A percentile compares a stretch with the other conserved stretches of the same genome.
Conservation (phyloP, 2,113 vertebrate genomes). For the Actinemys pallida region DNA sequence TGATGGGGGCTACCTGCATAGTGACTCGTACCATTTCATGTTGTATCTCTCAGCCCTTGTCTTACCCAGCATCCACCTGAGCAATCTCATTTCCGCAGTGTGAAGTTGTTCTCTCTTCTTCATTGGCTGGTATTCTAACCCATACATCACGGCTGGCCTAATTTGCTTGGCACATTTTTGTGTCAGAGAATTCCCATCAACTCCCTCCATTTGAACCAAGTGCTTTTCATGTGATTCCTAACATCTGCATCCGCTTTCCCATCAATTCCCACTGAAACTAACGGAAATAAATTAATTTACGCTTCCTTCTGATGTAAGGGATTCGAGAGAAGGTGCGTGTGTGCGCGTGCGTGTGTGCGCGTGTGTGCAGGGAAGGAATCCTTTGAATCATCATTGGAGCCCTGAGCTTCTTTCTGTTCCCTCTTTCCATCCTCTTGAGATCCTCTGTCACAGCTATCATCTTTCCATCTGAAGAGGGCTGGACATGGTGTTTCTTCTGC, state of each 20-base stretch:
- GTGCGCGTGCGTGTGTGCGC: too few relatives aligned
- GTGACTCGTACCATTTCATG: too few relatives aligned
- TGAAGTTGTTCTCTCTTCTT: background rate
- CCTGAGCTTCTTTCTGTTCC: background rate
- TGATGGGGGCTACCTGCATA: too few relatives aligned
- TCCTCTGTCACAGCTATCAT: background rate
- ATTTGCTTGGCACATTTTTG: background rate
- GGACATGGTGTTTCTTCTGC: background rate
- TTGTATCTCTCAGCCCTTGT: too few relatives aligned
- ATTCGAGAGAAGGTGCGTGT: background rate
- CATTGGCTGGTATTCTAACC: background rate
- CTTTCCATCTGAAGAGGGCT: background rate
- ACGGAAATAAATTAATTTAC: background rate
- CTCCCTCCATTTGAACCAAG: background rate
- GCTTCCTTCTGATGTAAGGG: constrained; percentile 39
- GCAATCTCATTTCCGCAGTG: too few relatives aligned
- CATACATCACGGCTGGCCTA: background rate
- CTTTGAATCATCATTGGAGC: background rate
- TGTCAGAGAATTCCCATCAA: background rate
- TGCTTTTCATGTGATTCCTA: background rate
- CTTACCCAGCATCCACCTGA: too few relatives aligned
- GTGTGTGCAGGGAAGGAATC: background rate
- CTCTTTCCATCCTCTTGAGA: background rate
- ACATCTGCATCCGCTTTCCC: background rate
- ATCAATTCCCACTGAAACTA: too few relatives aligned